Conservation (phyloP, 2,797 vertebrate species). For the Acanthopagrus latus region DNA sequence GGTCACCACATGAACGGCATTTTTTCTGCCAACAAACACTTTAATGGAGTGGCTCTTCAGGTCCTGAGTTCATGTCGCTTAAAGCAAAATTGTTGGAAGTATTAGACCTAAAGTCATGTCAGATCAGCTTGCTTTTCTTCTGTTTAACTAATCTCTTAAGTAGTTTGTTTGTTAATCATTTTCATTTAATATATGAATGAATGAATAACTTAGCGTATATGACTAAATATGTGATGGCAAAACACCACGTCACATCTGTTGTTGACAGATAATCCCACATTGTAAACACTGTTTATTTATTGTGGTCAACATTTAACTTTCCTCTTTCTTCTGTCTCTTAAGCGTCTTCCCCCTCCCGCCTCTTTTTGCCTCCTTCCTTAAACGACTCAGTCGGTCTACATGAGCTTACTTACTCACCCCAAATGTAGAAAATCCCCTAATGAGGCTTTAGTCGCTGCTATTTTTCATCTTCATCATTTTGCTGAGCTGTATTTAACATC, state of each 20-base stretch:
- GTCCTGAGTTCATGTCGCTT: background rate
- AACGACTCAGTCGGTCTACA: slow-evolving; percentile 19
- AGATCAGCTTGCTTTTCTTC: background rate
- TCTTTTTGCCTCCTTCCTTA: slow-evolving; percentile 10
- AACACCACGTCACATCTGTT: background rate
- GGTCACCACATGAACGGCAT: background rate
- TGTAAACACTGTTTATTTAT: background rate
- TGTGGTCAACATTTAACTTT: background rate
- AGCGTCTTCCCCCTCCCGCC: background rate
- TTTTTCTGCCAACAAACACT: background rate
- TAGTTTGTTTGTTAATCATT: background rate
- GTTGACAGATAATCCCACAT: background rate
- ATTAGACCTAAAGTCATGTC: background rate
- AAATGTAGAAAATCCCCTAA: slow-evolving; percentile 59
- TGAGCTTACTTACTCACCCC: slow-evolving; percentile 30
- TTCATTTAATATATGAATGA: background rate
- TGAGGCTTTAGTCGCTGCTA: slow-evolving; percentile 56
- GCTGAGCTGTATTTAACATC: slow-evolving; percentile 60
- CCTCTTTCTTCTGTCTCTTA: slow-evolving; percentile 3
- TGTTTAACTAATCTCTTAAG: background rate
- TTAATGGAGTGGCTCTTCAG: background rate
- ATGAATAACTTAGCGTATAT: background rate
- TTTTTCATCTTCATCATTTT: slow-evolving; percentile 63
- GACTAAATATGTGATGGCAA: background rate
- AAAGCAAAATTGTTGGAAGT: too few species aligned